Evolutionary conservation across 2,113 vertebrate genomes (phyloP).

Genomic region (Aythya baeri): DNA sequence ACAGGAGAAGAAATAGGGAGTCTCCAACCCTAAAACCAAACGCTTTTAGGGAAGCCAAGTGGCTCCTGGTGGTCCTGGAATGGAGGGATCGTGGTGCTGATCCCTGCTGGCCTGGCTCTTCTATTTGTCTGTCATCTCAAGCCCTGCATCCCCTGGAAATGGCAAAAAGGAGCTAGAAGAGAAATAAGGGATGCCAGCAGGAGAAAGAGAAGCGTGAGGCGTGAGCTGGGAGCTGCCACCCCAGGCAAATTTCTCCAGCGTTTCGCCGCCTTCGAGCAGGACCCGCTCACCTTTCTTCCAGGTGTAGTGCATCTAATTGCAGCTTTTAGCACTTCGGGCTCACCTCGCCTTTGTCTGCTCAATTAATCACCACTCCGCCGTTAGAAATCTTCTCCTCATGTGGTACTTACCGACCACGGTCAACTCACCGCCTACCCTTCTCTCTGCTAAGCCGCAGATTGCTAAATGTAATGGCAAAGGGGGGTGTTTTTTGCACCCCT

Average conservation of each 20-base stretch:
- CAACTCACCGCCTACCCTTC: not conserved
- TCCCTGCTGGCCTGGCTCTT: not conserved
- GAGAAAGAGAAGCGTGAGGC: not conserved
- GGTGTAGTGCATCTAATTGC: conserved; percentile 35
- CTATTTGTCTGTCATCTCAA: not conserved
- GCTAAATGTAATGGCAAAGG: not conserved
- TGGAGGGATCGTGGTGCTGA: not conserved
- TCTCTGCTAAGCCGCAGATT: conserved; percentile 17
- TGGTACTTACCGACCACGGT: not conserved
- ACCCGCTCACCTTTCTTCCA: not conserved
- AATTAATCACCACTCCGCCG: conserved; percentile 36
- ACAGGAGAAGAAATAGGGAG: not conserved
- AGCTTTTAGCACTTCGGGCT: conserved; percentile 57
- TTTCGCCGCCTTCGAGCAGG: not conserved
- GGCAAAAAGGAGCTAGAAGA: not conserved
- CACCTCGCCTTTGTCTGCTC: not conserved
- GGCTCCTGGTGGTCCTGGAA: not conserved
- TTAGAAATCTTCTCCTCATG: conserved; percentile 57
- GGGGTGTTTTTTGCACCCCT: not conserved
- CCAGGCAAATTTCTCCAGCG: not conserved
- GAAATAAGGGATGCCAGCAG: not conserved
- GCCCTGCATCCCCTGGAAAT: not conserved
- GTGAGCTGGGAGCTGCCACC: not conserved
- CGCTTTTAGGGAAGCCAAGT: not conserved
- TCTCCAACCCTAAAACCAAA: not conserved